These are phyloP conservation scores for Denticeps clupeoides DNA, from an alignment of 2,797 vertebrate species.

Conservation along the genomic window DNA sequence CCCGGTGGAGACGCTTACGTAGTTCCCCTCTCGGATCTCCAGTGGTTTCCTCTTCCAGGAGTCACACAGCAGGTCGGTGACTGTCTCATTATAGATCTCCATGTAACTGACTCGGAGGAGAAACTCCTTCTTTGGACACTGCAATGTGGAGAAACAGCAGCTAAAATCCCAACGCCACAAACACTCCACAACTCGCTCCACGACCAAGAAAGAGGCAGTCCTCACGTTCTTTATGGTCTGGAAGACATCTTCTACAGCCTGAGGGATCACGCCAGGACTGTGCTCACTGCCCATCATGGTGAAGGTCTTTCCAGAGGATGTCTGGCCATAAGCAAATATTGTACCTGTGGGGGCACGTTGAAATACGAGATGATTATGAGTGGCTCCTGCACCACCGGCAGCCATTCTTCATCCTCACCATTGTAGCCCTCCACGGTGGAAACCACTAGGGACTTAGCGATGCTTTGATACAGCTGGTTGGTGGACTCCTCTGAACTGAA, in stretches of 20 bases:
- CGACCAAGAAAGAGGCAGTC: neutral
- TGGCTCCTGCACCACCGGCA: no score
- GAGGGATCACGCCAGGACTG: conserved; percentile 72
- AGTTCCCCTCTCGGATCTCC: conserved; percentile 80
- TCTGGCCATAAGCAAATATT: conserved; percentile 94
- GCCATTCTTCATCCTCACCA: conserved; percentile 71
- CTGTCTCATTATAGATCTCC: conserved; percentile 97
- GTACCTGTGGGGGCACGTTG: conserved; percentile 67
- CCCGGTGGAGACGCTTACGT: conserved; percentile 74
- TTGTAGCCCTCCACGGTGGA: conserved; percentile 86
- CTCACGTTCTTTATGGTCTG: conserved; percentile 76
- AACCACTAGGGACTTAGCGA: conserved; percentile 81
- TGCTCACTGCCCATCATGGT: conserved; percentile 83
- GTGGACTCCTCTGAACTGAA: conserved; percentile 75
- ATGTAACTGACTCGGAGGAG: conserved; percentile 91
- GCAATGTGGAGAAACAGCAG: no score
- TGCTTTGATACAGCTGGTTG: conserved; percentile 70
- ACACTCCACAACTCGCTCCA: neutral
- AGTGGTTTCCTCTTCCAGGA: conserved; percentile 82
- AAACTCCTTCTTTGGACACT: conserved; percentile 89
- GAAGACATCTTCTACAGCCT: conserved; percentile 85
- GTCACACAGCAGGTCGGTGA: conserved; percentile 83
- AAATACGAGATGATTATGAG: no score
- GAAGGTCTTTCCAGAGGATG: conserved; percentile 90
- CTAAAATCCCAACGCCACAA: neutral